Base-by-base conservation (phyloP, 2,888 invertebrate species). In the Chaetoderma sp. region DNA sequence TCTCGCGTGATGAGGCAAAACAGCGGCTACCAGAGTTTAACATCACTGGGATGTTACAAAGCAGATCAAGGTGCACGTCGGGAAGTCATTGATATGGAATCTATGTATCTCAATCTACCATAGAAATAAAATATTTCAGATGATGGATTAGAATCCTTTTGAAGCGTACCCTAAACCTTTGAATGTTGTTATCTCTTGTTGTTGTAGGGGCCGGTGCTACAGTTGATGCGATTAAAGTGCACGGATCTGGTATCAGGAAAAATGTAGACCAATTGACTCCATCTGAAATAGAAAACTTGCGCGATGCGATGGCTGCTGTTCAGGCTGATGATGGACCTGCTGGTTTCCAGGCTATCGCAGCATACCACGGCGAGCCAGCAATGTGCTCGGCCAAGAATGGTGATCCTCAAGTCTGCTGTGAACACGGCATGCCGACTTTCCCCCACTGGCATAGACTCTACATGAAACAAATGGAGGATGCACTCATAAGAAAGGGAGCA, bases 391-490 rank as follows among this genome's bases (percentile, higher is more conserved):
- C 8, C n/a, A 4, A 3, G 2, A 21, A 52, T 2, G 52, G 52
- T 1, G 3, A 28, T 16, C 6, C 61, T 2, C 25, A 50, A 4
- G 47, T 64, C 27, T 73, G 72, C 44, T 73, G 72, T 47, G 52
- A 62, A 25, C 72, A 73, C 30, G 72, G 72, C 10, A 67, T 68
- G 71, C 65, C 69, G 28, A 71, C 66, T 23, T 73, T 73, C 69
- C 71, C 73, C 2, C 69, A 67, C 39, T 73, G 73, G 73, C 73
- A 73, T 54, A 49, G 73, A 5, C 64, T 73, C 18, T 73, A 60
- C 64, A 45, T 50, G 28, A 61, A 61, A 42, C 61, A 61, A 13
- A 61, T 61, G 61, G 61, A 61, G 45, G 61, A 61, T 23, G 45
- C 61, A n/a, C 33, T 61, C 2, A 36, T 42, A 18, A 0, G 10